Base-by-base conservation (phyloP, 1,140 invertebrate genomes). In the Drosophila erecta region DNA sequence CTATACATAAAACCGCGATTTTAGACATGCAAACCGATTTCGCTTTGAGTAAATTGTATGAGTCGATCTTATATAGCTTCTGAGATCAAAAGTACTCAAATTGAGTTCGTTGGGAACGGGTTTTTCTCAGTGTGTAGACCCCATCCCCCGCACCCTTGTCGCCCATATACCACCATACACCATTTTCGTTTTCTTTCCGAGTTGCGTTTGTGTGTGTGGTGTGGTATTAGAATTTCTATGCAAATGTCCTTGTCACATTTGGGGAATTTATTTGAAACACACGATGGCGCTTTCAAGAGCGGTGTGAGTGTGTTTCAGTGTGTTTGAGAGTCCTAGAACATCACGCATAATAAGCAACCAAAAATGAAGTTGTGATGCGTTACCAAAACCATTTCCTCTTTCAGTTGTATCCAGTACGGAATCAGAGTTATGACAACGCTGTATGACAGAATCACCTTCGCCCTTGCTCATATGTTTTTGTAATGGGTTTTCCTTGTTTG, bases 201-300 rank as follows among this genome's bases (percentile, higher is more conserved):
- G 66, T 14, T 43, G 38, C 30, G 14, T 43, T 17, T 64, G 15
- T 49, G 50, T 54, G 49, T 53, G 54, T 57, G 60, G 38, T 76
- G 61, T 77, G 61, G 81, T 70, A 80, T 80, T 83, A 60, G 70
- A 61, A 83, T 87, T 86, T 86, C 83, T 69, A 76, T 87, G 83
- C 75, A 87, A 86, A 86, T 86, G 83, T 81, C 79, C 83, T 86
- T 86, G 83, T 86, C 83, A 83, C 83, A 87, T 87, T 87, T 86
- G 65, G 75, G 75, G 75, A 86, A 86, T 87, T 86, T 86, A 87
- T 86, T 81, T 79, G 69, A 75, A 86, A 75, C 65, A 75, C 78
- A 81, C 53, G 53, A 56, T 37, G 44, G 27, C 40, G 56, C 40
- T 22, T 62, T 66, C 65, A 53, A 65, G 51, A 58, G 54, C 65